Base-by-base conservation (phyloP, 2,113 vertebrate genomes). In the Dromiciops gliroides region DNA sequence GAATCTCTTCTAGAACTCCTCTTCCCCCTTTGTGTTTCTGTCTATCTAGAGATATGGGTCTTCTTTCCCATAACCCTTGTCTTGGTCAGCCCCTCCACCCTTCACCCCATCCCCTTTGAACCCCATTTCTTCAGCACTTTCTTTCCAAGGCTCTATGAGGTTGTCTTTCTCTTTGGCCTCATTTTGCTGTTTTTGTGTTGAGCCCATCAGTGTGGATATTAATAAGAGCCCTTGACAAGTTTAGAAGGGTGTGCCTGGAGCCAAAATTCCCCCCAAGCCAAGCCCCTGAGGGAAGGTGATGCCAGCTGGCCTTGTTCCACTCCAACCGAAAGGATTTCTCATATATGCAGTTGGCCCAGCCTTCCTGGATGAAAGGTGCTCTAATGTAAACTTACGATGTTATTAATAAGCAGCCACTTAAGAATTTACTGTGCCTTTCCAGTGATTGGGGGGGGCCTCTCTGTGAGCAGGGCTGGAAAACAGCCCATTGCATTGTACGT, bases 361-460 rank as follows among this genome's bases (percentile, higher is more conserved):
- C 93, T 91, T 95, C 92, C 93, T 95, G 97, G 95, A 97, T 97
- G 95, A 97, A 97, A 97, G 96, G 97, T 92, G 16, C 95, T 90
- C 95, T 97, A 97, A 98, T 96, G 96, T 97, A 97, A 98, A 98
- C 98, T 94, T 94, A 97, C 97, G 97, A 97, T 96, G 96, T 97
- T 97, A 97, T 97, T 97, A 98, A 98, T 98, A 97, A 97, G 97
- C 97, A 97, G 96, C 97, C 98, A 97, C 97, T 97, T 97, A 97
- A 97, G 96, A 97, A 97, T 97, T 97, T 97, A 96, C 96, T 97
- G 94, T 88, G 96, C 96, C 93, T 97, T 95, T 92, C 93, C 96
- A 96, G 94, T 97, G 97, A 97, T 96, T 91, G 89, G 96, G 94
- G 96, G 94, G 92, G 95, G 94, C 95, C 96, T 94, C 91, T 56